Conservation (phyloP, 1,140 invertebrate genomes). For the Aphis craccivora region DNA sequence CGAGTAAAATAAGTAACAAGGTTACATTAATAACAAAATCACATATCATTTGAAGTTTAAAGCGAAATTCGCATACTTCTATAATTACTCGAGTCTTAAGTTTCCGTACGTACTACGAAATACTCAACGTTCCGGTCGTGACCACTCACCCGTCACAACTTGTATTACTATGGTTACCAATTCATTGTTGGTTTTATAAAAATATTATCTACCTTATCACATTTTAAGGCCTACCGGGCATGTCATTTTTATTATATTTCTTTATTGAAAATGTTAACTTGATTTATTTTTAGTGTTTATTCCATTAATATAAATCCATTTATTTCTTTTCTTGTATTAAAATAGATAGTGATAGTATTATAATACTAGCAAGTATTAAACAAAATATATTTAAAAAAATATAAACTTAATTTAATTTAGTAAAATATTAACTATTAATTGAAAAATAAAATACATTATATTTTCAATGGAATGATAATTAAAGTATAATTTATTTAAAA, state of each 20-base stretch:
- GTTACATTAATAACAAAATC: not conserved
- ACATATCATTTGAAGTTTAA: not conserved
- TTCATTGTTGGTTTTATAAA: conserved; percentile 1
- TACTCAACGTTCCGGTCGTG: not conserved
- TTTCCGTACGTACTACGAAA: not conserved
- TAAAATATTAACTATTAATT: not conserved
- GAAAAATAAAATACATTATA: not conserved
- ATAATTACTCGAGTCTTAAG: not conserved
- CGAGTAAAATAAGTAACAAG: not conserved
- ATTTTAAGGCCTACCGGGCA: not conserved
- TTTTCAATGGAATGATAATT: fast-evolving
- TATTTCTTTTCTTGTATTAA: not conserved
- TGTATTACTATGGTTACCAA: not conserved
- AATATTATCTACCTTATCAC: not conserved
- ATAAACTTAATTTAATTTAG: no score
- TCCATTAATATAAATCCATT: not conserved
- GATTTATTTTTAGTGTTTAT: not conserved
- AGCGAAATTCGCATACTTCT: not conserved
- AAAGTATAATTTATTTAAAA: not conserved
- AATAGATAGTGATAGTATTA: not conserved
- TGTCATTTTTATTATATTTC: not conserved
- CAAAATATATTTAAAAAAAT: no score
- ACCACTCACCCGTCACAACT: not conserved
- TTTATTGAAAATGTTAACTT: no score
- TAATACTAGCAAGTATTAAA: not conserved